A percentile compares a stretch with the other conserved stretches of the same genome.
Evolutionary conservation across 1,140 invertebrate genomes (phyloP).

Genomic region (Telenomus remus): DNA sequence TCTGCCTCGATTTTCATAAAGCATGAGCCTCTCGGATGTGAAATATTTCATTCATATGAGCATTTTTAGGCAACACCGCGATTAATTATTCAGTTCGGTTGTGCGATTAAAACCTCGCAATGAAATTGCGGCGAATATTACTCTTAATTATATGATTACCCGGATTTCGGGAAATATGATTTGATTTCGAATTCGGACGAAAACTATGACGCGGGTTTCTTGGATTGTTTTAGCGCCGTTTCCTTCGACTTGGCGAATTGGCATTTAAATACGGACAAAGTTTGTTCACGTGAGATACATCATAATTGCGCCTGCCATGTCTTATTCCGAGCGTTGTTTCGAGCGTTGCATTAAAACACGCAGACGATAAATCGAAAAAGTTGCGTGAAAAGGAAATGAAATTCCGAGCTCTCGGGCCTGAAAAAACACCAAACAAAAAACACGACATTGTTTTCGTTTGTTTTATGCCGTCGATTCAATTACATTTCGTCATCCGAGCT

Average conservation of each 20-base stretch:
- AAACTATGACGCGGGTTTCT: background rate
- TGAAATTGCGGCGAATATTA: conserved; percentile 4
- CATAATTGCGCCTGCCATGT: conserved; percentile 15
- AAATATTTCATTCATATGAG: conserved; percentile 5
- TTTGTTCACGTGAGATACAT: conserved; percentile 16
- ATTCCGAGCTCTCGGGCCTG: too few species aligned
- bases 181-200: conserved; percentile 12
- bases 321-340: conserved; percentile 2
- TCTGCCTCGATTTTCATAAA: background rate
- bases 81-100: conserved; percentile 7
- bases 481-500: conserved; percentile 1
- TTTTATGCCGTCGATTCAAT: conserved; percentile 4
- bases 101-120: conserved; percentile 8
- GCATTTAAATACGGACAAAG: conserved; percentile 13
- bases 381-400: background rate
- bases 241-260: conserved; percentile 1
- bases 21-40: background rate
- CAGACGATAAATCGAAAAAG: background rate
- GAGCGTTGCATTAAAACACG: background rate
- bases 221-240: conserved; percentile 9
- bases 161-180: background rate
- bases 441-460: too few species aligned
- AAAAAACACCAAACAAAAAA: too few species aligned
- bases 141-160: conserved; percentile 5
- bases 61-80: background rate